Evolutionary conservation across 2,888 invertebrate genomes (phyloP), one percentile per base, ranked within the genome.

Genomic region (Dynastes tityus): DNA sequence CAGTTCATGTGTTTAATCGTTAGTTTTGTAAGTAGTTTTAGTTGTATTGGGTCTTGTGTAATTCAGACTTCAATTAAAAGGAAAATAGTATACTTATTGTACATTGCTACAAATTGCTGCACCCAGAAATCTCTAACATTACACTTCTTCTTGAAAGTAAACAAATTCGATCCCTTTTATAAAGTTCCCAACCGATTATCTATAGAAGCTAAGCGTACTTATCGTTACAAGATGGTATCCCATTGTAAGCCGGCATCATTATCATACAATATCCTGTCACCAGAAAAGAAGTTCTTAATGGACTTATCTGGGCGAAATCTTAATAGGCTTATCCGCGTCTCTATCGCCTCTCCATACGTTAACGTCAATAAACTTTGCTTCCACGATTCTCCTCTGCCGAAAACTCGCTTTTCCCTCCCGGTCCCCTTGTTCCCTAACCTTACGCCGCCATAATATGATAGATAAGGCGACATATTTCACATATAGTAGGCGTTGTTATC

Each of bases 401-500:
- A 45, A 45, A 45, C 45, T 45, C 45, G 45, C 11, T 11, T 45
- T 11, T 11, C 45, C 45, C 6, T 22, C 22, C 16, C 5, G 22
- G 22, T 22, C 22, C 22, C 22, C 22, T 22, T 22, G 22, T 58
- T 8, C 55, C 16, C 22, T 22, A 16, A 5, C 16, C 22, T 16
- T 22, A 8, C 55, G 22, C 22, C 22, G 5, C 55, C 22, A 58
- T 58, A 58, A 58, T 58, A 58, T 71, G 71, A 71, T 40, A 71
- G 55, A 71, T 71, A 58, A 71, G 71, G 55, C 22, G 55, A 71
- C 71, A 71, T 67, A 40, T 71, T 71, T 55, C 55, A 71, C 55
- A 9, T 16, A 58, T 37, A 37, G 32, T 37, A 37, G 32, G 55
- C 55, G 40, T 22, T 37, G 37, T 37, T 71, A 71, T 71, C 71